Base-by-base conservation (phyloP, 2,113 vertebrate species). In the Noctilio leporinus region DNA sequence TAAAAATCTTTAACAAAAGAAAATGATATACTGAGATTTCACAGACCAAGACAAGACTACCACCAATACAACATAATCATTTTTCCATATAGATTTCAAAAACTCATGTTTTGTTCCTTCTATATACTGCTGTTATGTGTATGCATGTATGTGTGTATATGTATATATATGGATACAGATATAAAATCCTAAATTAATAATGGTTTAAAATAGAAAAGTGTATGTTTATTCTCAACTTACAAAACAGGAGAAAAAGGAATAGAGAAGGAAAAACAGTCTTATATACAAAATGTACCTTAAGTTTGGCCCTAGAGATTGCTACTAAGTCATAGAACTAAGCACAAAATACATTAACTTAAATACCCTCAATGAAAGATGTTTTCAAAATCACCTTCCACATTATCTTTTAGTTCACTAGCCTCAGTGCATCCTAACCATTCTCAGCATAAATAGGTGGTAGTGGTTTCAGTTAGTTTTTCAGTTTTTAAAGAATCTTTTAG, bases 1-100 rank as follows among this genome's bases (percentile, higher is more conserved):
- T n/a, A n/a, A n/a, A n/a, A n/a, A n/a, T n/a, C n/a, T n/a, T n/a
- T n/a, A n/a, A n/a, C n/a, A 96, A 83, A 10, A 89, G 14, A 93
- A 90, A 89, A 81, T 80, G 17, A 81, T 59, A 91, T 20, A 76
- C 10, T 90, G 70, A 55, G 57, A 90, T 89, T 84, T 95, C 81
- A 77, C 55, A 89, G 30, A 84, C 38, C 83, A 88, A 5, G 73
- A 7, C 5, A 94, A 80, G n/a, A 65, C 35, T 86, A 93, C 1
- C 65, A 86, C n/a, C 22, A 90, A 51, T 45, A 69, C 10, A 94
- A 40, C 26, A 2, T 53, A 45, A 45, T 95, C n/a, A 83, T 72
- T 82, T 95, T 77, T 51, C 70, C 76, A 95, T 65, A 72, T 30
- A 47, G 30, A 55, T 92, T 80, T 82, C 6, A n/a, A 51, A 94